Conservation (phyloP, 2,113 vertebrate species). For the Sula dactylatra region DNA sequence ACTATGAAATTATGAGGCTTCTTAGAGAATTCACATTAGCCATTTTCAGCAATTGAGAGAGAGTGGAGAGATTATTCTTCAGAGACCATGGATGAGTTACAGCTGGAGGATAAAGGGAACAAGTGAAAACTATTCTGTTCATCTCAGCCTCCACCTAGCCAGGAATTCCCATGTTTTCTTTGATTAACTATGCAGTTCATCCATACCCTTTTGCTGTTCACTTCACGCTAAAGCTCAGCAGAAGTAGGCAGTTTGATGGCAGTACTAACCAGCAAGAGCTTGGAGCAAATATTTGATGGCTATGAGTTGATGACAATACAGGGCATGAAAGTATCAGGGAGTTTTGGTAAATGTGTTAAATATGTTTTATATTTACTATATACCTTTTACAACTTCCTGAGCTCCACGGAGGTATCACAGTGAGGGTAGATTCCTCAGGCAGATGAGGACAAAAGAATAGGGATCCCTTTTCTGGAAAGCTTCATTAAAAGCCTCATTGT, state of each 20-base stretch:
- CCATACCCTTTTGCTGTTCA: background rate
- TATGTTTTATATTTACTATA: background rate
- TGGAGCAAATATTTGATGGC: background rate
- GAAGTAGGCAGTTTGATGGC: background rate
- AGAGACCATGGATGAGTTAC: background rate
- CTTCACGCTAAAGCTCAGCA: background rate
- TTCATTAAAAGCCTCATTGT: background rate
- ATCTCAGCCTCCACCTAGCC: background rate
- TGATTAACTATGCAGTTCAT: rapidly evolving
- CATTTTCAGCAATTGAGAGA: background rate
- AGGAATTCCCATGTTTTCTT: background rate
- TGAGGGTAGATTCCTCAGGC: background rate
- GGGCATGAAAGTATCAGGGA: background rate
- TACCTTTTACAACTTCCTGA: background rate
- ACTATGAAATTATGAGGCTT: background rate
- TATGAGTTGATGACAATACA: background rate
- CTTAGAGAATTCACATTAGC: background rate
- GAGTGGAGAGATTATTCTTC: background rate
- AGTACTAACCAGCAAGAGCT: background rate
- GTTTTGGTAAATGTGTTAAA: background rate
- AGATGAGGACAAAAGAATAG: background rate
- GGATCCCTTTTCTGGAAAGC: background rate
- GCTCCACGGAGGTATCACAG: background rate
- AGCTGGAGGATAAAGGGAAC: background rate
- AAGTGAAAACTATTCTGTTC: background rate